Evolutionary conservation across 2,113 vertebrate species (phyloP).

Genomic region (Lycocorax pyrrhopterus): DNA sequence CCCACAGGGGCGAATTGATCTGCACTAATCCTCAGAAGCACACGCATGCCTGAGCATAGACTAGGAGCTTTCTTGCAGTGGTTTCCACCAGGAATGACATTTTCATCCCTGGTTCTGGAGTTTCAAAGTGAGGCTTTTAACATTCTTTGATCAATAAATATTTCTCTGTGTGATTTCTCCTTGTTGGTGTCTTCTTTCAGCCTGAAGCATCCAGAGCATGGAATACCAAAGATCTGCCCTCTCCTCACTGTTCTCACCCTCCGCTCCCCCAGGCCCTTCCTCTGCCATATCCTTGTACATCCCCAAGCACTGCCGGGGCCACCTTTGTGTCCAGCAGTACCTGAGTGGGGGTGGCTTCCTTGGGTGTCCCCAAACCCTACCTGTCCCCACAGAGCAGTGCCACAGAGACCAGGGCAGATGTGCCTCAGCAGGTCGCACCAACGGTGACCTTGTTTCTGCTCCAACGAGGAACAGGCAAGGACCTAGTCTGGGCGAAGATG

Average conservation of each 20-base stretch:
- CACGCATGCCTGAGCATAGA: rapidly evolving
- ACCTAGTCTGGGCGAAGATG: background rate
- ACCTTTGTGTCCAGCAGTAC: background rate
- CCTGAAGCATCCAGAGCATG: background rate
- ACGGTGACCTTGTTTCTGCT: background rate
- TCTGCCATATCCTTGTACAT: background rate
- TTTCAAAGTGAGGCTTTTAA: background rate
- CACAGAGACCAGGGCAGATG: background rate
- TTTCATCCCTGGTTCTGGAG: background rate
- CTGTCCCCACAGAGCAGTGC: background rate
- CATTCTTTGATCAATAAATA: background rate
- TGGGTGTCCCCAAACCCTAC: background rate
- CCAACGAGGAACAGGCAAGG: background rate
- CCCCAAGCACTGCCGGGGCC: background rate
- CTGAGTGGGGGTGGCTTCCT: background rate
- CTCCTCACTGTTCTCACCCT: background rate
- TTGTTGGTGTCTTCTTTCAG: background rate
- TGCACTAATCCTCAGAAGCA: background rate
- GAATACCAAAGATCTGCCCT: rapidly evolving
- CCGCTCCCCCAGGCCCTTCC: background rate
- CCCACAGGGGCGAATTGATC: background rate
- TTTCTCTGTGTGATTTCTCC: background rate
- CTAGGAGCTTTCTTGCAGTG: background rate
- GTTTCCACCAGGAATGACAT: background rate
- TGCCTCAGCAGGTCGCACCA: background rate